Evolutionary conservation across 1,140 invertebrate species (phyloP).

Genomic region (Drosophila pachea): DNA sequence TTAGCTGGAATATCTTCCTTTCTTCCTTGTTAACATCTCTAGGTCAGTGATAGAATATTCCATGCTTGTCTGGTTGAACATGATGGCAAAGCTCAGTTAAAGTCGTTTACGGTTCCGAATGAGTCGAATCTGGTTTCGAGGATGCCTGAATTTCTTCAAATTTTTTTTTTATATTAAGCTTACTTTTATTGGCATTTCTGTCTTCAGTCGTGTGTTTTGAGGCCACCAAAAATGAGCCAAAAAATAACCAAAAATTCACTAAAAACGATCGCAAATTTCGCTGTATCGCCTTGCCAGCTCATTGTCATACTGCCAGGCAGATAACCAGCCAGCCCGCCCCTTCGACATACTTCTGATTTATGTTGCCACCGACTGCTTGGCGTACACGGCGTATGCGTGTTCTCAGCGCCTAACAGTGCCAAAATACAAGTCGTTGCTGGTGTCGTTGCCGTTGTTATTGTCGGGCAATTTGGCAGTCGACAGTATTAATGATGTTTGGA

Average conservation of each 20-base stretch:
- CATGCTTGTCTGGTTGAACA: too few relatives aligned
- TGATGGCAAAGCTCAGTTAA: too few relatives aligned
- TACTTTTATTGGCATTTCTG: constrained; percentile 60
- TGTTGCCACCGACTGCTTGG: constrained; percentile 25
- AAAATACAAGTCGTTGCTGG: constrained; percentile 27
- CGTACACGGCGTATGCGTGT: constrained; percentile 64
- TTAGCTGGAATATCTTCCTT: too few relatives aligned
- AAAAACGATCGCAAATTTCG: too few relatives aligned
- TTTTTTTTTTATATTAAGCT: constrained; percentile 51
- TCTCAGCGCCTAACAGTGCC: constrained; percentile 40
- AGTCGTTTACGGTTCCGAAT: too few relatives aligned
- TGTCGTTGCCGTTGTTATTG: constrained; percentile 39
- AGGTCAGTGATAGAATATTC: too few relatives aligned
- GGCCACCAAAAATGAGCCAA: constrained; percentile 28
- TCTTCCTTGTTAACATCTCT: too few relatives aligned
- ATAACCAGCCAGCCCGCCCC: neutral
- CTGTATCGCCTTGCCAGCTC: too few relatives aligned
- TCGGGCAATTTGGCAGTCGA: constrained; percentile 52
- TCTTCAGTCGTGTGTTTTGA: constrained; percentile 55
- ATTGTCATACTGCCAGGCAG: constrained; percentile 7
- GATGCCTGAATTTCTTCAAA: neutral
- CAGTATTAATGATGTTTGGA: constrained; percentile 56
- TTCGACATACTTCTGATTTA: constrained; percentile 9
- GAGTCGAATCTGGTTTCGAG: too few relatives aligned
- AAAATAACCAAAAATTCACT: neutral